phyloP scores from a whole-genome alignment of 2,888 invertebrate species.

The Trichopria drosophilae region DNA sequence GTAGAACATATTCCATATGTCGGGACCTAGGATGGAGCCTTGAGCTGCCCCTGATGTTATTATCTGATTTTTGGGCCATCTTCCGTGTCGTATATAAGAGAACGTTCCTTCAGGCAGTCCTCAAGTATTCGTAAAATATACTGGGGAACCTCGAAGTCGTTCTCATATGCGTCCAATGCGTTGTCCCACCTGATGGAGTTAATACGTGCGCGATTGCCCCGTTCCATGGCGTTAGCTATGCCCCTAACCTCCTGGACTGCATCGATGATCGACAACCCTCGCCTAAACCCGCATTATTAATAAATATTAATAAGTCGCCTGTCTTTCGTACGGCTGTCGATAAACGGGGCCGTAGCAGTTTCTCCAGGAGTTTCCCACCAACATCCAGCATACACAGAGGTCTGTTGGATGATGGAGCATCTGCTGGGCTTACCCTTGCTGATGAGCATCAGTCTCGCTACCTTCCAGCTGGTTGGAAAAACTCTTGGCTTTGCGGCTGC shows the following conservation, averaged over 20 bases:
- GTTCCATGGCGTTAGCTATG: background rate
- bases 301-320: conserved; percentile 9
- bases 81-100: too few relatives aligned
- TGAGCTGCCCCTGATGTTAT: too few relatives aligned
- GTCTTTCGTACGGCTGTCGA: conserved; percentile 25
- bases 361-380: conserved; percentile 41
- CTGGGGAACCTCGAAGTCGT: too few relatives aligned
- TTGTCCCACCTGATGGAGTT: too few relatives aligned
- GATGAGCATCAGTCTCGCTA: conserved; percentile 28
- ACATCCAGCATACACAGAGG: conserved; percentile 41
- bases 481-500: conserved; percentile 12
- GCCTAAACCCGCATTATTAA: conserved; percentile 26
- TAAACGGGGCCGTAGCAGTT: conserved; percentile 37
- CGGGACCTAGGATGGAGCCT: too few relatives aligned
- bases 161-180: too few relatives aligned
- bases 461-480: conserved; percentile 36
- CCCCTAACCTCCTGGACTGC: conserved; percentile 26
- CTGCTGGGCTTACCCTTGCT: conserved; percentile 16
- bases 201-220: background rate
- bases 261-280: conserved; percentile 30
- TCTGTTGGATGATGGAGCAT: conserved; percentile 32
- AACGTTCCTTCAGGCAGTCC: too few relatives aligned
- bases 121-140: too few relatives aligned
- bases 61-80: too few relatives aligned
- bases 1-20: too few relatives aligned